A percentile compares a stretch with the other conserved stretches of the same genome.
Conservation (phyloP, 2,797 vertebrate genomes). For the Bradypus variegatus region DNA sequence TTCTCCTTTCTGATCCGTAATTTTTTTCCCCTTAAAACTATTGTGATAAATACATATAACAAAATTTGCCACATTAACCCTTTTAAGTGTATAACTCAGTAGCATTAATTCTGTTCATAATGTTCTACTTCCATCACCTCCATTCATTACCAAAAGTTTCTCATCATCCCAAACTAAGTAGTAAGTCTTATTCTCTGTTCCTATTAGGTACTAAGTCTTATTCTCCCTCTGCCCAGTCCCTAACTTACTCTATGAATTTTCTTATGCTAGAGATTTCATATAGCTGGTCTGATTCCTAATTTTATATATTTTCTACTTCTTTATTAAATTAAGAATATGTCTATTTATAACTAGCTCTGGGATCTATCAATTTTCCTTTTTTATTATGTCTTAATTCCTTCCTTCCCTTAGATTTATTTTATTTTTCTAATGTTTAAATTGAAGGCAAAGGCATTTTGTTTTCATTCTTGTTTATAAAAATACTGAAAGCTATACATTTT, state of each 20-base stretch:
- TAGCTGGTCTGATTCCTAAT: not conserved
- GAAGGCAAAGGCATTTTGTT: not conserved
- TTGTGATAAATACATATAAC: no score
- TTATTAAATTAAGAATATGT: not conserved
- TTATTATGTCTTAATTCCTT: not conserved
- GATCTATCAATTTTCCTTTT: not conserved
- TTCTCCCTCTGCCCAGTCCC: no score
- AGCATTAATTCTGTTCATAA: no score
- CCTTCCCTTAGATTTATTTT: not conserved
- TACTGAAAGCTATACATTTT: not conserved
- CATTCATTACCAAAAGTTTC: no score
- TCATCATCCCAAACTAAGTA: no score
- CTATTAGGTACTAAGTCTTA: no score
- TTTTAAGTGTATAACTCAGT: no score
- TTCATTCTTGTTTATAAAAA: slow-evolving; percentile 1
- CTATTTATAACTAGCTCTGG: not conserved
- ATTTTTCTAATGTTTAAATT: slow-evolving; percentile 11
- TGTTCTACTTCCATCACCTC: no score
- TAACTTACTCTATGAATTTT: no score
- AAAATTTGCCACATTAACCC: no score
- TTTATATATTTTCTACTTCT: not conserved
- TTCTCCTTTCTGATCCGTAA: not conserved
- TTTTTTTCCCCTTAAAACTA: not conserved
- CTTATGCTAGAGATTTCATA: no score
- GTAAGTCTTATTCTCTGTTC: no score